A percentile compares a stretch with the other conserved stretches of the same genome.
These are phyloP conservation scores for Phataginus tricuspis DNA, from an alignment of 2,797 vertebrate species.

Conservation along the genomic window DNA sequence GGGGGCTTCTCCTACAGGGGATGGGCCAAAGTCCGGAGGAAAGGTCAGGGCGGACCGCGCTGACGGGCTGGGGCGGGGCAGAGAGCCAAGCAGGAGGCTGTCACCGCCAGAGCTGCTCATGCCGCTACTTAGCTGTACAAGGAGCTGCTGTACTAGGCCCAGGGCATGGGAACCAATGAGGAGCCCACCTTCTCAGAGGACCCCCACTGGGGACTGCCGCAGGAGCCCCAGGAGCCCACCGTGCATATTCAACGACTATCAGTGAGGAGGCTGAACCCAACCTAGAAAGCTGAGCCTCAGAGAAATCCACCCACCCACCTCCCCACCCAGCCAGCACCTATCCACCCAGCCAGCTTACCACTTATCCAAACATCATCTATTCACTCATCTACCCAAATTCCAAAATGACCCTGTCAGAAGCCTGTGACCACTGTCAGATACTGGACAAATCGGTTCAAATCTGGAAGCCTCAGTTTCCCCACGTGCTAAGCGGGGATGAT, in stretches of 20 bases:
- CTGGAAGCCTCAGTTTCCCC: background rate
- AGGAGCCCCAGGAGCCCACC: too few species aligned
- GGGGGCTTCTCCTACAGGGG: too few species aligned
- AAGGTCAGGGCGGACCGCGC: rapidly evolving
- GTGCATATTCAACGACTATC: background rate
- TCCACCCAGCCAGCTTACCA: background rate
- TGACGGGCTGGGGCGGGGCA: background rate
- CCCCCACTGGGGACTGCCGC: background rate
- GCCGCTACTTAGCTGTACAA: too few species aligned
- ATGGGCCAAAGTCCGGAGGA: background rate
- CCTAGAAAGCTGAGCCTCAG: background rate
- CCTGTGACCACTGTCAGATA: background rate
- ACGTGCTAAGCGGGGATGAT: background rate
- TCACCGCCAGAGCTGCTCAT: too few species aligned
- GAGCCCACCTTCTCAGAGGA: background rate
- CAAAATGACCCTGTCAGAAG: background rate
- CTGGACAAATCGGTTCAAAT: background rate
- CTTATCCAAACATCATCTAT: background rate
- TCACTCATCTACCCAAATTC: background rate
- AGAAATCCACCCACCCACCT: background rate
- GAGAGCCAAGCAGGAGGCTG: background rate
- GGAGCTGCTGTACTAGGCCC: background rate
- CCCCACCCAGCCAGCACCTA: too few species aligned
- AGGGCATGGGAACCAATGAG: background rate
- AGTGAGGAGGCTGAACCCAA: background rate